Percentiles rank a stretch among this genome's conserved stretches.
Conservation (phyloP, 1,140 invertebrate genomes). For the Triops cancriformis region DNA sequence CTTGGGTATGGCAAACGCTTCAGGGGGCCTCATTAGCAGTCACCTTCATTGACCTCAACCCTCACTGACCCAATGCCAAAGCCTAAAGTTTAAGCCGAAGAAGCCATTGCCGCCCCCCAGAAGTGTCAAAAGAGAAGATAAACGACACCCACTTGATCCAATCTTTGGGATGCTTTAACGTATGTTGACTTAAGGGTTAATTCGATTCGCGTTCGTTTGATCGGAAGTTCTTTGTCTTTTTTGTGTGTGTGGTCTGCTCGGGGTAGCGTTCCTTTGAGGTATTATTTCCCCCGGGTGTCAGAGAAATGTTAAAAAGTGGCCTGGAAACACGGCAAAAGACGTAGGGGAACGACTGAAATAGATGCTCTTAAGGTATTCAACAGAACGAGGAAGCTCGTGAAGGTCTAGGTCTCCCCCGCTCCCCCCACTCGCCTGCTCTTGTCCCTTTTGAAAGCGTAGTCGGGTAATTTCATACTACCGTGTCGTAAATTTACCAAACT, state of each 20-base stretch:
- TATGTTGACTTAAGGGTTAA: background rate
- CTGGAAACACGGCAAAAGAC: background rate
- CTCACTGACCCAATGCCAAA: background rate
- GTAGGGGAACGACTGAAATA: background rate
- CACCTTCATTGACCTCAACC: constrained; percentile 4
- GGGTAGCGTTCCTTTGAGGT: background rate
- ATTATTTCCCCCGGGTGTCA: background rate
- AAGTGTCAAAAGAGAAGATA: background rate
- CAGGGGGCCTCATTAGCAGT: background rate
- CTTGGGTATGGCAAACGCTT: background rate
- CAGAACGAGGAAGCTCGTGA: background rate
- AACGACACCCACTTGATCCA: background rate
- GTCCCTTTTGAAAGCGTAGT: background rate
- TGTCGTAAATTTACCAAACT: background rate
- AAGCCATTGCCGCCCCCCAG: background rate
- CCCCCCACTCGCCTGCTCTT: background rate
- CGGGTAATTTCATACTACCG: background rate
- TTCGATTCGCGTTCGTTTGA: background rate
- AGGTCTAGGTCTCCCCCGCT: background rate
- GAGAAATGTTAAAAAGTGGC: background rate
- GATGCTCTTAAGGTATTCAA: constrained; percentile 1
- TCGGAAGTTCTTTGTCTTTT: background rate
- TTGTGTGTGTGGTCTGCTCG: background rate
- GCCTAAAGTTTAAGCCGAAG: background rate
- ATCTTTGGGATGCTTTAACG: background rate